Evolutionary conservation across 2,888 invertebrate genomes (phyloP).

Genomic region (Frankliniella intonsa): DNA sequence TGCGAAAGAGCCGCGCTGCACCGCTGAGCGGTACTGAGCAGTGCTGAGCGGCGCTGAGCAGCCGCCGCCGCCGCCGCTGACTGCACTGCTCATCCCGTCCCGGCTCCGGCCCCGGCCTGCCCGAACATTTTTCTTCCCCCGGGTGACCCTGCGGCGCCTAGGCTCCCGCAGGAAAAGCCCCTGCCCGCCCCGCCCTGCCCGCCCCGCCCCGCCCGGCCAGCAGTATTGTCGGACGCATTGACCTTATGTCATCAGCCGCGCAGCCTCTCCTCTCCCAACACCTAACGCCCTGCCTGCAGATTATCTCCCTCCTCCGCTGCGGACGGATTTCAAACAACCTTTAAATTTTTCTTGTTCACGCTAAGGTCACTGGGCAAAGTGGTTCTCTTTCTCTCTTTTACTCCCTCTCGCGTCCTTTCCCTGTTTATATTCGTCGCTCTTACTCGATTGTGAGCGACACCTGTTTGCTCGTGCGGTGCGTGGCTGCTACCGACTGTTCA

Average conservation of each 20-base stretch:
- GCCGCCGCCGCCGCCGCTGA: neutral
- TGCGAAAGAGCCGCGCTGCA: neutral
- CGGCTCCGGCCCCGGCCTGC: neutral
- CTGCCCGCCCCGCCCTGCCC: neutral
- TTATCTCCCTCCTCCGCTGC: neutral
- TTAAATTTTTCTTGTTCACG: slow-evolving; percentile 18
- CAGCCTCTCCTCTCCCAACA: neutral
- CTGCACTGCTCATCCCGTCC: slow-evolving; percentile 1
- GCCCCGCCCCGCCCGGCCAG: neutral
- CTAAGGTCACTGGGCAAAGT: slow-evolving; percentile 2
- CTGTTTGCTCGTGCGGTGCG: neutral
- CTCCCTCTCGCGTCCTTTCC: too few species aligned
- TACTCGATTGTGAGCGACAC: too few species aligned
- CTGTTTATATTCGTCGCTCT: neutral
- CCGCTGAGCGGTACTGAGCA: too few species aligned
- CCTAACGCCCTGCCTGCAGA: neutral
- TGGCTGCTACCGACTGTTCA: neutral
- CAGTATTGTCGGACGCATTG: neutral
- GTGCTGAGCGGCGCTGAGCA: too few species aligned
- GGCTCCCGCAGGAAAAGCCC: too few species aligned
- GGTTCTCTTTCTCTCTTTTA: neutral
- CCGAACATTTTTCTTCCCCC: too few species aligned
- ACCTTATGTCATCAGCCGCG: slow-evolving; percentile 23
- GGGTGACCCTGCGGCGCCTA: too few species aligned
- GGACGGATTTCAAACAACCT: slow-evolving; percentile 12